Conservation (phyloP, 2,888 invertebrate genomes). For the Pseudococcus longispinus region DNA sequence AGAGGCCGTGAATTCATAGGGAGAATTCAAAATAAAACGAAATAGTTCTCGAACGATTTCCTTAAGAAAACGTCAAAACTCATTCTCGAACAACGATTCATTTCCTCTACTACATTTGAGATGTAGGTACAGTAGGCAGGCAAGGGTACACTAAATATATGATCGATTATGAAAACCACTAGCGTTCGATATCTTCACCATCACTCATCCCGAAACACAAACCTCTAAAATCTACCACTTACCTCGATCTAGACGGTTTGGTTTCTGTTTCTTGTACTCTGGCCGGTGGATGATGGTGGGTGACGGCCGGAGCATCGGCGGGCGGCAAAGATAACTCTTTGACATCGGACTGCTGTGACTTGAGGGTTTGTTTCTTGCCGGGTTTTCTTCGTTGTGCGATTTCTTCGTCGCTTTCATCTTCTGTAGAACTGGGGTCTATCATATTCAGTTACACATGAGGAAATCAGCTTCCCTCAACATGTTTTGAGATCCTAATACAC, state of each 20-base stretch:
- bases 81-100: too few relatives aligned
- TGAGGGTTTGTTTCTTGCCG: constrained; percentile 62
- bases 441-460: constrained; percentile 64
- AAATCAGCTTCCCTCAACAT: constrained; percentile 48
- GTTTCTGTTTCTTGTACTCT: constrained; percentile 50
- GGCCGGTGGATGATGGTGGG: constrained; percentile 44
- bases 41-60: too few relatives aligned
- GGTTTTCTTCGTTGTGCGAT: constrained; percentile 64
- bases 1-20: too few relatives aligned
- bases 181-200: too few relatives aligned
- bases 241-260: constrained; percentile 49
- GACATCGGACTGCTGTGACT: constrained; percentile 64
- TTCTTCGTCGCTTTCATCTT: constrained; percentile 94
- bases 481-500: constrained; percentile 42
- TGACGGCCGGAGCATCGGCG: constrained; percentile 63
- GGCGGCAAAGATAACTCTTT: constrained; percentile 60
- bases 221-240: too few relatives aligned
- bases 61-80: too few relatives aligned
- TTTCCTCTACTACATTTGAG: too few relatives aligned
- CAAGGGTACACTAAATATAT: too few relatives aligned
- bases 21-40: too few relatives aligned
- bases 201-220: background rate
- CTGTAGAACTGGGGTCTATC: constrained; percentile 96
- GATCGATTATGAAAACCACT: too few relatives aligned
- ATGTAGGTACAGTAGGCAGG: too few relatives aligned